Evolutionary conservation across 2,888 invertebrate species (phyloP).

Genomic region (Cheilosia pagana): DNA sequence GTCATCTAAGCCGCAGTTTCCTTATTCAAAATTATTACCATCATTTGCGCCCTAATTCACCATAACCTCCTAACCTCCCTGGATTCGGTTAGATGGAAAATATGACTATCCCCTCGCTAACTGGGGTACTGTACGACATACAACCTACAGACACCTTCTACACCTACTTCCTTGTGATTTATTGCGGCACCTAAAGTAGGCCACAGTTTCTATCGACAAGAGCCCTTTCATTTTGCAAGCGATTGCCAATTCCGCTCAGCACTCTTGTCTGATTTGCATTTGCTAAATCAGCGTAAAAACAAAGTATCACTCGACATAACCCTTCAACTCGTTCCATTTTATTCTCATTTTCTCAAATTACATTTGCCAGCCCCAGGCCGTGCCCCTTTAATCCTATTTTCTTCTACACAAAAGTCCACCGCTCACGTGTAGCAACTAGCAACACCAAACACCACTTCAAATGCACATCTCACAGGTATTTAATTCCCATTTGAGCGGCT

Average conservation of each 20-base stretch:
- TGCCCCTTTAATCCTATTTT: constrained; percentile 62
- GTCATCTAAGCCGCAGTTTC: too few relatives aligned
- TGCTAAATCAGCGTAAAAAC: constrained; percentile 31
- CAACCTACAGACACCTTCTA: too few relatives aligned
- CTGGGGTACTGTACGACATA: too few relatives aligned
- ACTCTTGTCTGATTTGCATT: constrained; percentile 15
- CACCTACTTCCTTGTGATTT: too few relatives aligned
- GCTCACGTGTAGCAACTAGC: constrained; percentile 51
- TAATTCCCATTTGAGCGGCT: constrained; percentile 47
- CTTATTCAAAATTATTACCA: too few relatives aligned
- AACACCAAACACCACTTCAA: constrained; percentile 24
- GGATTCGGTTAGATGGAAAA: too few relatives aligned
- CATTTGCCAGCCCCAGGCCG: constrained; percentile 9
- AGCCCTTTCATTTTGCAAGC: constrained; percentile 1
- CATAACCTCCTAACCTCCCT: too few relatives aligned
- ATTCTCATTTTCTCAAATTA: constrained; percentile 19
- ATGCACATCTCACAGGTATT: constrained; percentile 61
- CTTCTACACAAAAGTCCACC: constrained; percentile 55
- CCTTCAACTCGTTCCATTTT: constrained; percentile 44
- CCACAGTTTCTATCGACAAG: constrained; percentile 7
- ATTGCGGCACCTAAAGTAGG: neutral
- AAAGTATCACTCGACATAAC: constrained; percentile 22
- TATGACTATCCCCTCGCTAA: too few relatives aligned
- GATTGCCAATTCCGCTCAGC: constrained; percentile 30
- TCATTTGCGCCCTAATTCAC: too few relatives aligned